A percentile compares a stretch with the other conserved stretches of the same genome.
phyloP scores from a whole-genome alignment of 2,888 invertebrate genomes.

The Leucophora obtusa region DNA sequence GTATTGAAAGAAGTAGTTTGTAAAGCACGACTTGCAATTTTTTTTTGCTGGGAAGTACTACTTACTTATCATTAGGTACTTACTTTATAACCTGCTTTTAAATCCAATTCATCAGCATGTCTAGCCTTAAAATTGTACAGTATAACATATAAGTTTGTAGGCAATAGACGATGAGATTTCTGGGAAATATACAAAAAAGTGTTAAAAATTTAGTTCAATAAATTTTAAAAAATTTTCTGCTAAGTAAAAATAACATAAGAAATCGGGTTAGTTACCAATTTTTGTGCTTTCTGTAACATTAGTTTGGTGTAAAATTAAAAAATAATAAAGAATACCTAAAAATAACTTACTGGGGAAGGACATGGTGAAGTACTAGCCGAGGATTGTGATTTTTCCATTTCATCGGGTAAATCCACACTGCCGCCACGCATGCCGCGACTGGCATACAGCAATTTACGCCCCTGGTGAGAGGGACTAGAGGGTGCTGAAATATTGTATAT shows the following conservation, averaged over 20 bases:
- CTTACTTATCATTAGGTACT: constrained; percentile 40
- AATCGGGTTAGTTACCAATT: not conserved
- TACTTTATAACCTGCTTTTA: constrained; percentile 91
- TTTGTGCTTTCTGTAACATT: not conserved
- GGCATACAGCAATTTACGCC: constrained; percentile 87
- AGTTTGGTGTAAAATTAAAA: constrained; percentile 1
- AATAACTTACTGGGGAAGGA: constrained; percentile 88
- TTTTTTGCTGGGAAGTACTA: no score
- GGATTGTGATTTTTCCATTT: constrained; percentile 93
- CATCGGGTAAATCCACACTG: constrained; percentile 94
- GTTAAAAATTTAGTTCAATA: not conserved
- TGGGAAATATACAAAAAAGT: constrained; percentile 71
- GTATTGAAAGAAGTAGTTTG: no score
- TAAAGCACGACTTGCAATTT: no score
- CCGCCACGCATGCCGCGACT: constrained; percentile 91
- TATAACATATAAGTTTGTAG: constrained; percentile 95
- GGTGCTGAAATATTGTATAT: constrained; percentile 83
- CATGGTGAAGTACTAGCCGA: constrained; percentile 96
- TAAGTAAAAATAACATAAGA: not conserved
- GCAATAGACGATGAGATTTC: constrained; percentile 91
- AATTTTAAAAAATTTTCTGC: constrained; percentile 13
- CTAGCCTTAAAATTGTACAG: constrained; percentile 96
- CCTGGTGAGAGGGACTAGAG: constrained; percentile 93
- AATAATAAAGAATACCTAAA: constrained; percentile 75
- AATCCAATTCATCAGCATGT: constrained; percentile 94